Evolutionary conservation across 1,140 invertebrate species (phyloP).

Genomic region (Phenacoccus solenopsis): DNA sequence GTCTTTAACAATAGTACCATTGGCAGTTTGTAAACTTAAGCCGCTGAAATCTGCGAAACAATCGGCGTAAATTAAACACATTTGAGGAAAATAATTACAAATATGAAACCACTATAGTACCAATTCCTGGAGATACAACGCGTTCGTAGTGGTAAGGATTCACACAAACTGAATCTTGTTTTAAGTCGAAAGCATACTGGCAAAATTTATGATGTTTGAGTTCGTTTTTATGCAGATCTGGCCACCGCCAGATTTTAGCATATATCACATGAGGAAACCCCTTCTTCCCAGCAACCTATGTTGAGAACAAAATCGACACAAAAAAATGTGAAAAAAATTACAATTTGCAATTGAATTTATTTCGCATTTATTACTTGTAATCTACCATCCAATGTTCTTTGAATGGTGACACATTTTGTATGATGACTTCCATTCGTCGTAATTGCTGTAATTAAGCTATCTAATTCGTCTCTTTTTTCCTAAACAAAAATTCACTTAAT

Average conservation of each 20-base stretch:
- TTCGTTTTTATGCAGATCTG: constrained; percentile 98
- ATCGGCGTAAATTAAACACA: too few relatives aligned
- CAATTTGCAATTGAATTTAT: too few relatives aligned
- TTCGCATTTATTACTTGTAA: constrained; percentile 59
- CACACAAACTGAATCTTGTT: constrained; percentile 94
- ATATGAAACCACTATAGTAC: too few relatives aligned
- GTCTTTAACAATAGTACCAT: constrained; percentile 58
- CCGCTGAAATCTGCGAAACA: constrained; percentile 74
- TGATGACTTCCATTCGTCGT: constrained; percentile 94
- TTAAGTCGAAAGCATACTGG: constrained; percentile 84
- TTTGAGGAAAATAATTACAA: too few relatives aligned
- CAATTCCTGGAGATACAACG: constrained; percentile 94
- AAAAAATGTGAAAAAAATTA: too few relatives aligned
- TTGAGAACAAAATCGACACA: constrained; percentile 22
- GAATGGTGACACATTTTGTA: constrained; percentile 98
- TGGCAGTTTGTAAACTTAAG: constrained; percentile 62
- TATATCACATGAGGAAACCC: constrained; percentile 99
- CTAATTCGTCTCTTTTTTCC: constrained; percentile 95
- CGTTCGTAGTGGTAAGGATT: constrained; percentile 99
- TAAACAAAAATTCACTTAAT: too few relatives aligned
- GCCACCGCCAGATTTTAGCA: constrained; percentile 97
- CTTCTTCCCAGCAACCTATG: constrained; percentile 91
- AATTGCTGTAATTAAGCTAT: constrained; percentile 93
- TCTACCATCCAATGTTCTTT: constrained; percentile 93
- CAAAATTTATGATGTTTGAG: constrained; percentile 95